phyloP scores from a whole-genome alignment of 2,888 invertebrate genomes.

The Limnephilus marmoratus region DNA sequence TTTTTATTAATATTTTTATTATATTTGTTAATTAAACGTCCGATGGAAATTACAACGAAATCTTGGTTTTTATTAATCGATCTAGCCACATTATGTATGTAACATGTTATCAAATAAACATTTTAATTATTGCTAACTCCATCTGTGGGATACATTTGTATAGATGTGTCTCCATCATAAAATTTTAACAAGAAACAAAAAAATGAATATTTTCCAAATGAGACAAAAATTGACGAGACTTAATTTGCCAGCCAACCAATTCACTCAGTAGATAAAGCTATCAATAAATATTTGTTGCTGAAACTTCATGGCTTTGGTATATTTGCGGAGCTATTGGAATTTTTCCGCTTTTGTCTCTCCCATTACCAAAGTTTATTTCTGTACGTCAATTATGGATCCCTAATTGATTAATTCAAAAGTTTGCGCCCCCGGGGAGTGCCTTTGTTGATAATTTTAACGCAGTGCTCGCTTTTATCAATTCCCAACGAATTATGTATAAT shows the following conservation, averaged over 20 bases:
- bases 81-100: no score
- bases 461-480: neutral
- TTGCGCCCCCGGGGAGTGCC: neutral
- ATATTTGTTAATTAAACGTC: no score
- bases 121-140: no score
- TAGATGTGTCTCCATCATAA: no score
- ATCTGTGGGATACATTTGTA: no score
- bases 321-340: neutral
- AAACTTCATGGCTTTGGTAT: neutral
- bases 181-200: neutral
- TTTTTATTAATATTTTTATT: no score
- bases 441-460: constrained; percentile 9
- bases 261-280: neutral
- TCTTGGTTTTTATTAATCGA: no score
- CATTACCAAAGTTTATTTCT: neutral
- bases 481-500: neutral
- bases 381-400: constrained; percentile 14
- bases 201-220: neutral
- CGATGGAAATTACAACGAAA: no score
- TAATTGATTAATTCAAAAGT: constrained; percentile 23
- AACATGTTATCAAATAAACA: neutral
- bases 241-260: neutral
- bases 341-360: constrained; percentile 4
- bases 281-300: neutral
- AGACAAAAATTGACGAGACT: neutral